Conservation (phyloP, 2,888 invertebrate species). For the Nemoura dubitans region DNA sequence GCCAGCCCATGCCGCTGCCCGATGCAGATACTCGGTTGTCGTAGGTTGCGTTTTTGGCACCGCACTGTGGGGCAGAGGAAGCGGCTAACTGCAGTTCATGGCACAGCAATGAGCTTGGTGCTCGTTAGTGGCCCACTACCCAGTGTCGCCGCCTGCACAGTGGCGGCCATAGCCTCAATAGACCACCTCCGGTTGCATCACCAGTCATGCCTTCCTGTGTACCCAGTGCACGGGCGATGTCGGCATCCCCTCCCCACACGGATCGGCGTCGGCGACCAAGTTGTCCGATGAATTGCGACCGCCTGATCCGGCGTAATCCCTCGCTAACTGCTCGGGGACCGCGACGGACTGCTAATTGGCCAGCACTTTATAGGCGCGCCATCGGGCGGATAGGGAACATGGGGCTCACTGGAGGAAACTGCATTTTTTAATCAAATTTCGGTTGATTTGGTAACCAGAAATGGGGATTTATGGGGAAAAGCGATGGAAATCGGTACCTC, state of each 20-base stretch:
- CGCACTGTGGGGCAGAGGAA: neutral
- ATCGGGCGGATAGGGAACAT: neutral
- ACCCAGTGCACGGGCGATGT: neutral
- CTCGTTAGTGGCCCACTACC: neutral
- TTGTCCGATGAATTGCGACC: neutral
- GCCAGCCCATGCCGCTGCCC: too few relatives aligned
- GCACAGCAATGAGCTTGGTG: neutral
- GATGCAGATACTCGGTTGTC: too few relatives aligned
- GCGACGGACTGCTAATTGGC: neutral
- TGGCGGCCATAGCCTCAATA: constrained; percentile 18
- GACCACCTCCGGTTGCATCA: constrained; percentile 31
- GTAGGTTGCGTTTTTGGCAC: neutral
- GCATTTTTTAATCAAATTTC: neutral
- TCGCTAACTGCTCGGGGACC: neutral
- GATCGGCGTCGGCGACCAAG: neutral
- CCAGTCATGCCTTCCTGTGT: neutral
- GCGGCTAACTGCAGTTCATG: neutral
- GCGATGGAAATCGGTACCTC: neutral
- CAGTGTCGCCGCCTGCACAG: neutral
- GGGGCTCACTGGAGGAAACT: neutral
- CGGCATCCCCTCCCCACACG: neutral
- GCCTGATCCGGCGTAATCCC: neutral
- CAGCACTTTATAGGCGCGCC: neutral
- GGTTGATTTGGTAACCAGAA: neutral
- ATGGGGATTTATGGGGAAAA: neutral